These are phyloP conservation scores for Centropus unirufus DNA, from an alignment of 2,113 vertebrate genomes.

Conservation along the genomic window DNA sequence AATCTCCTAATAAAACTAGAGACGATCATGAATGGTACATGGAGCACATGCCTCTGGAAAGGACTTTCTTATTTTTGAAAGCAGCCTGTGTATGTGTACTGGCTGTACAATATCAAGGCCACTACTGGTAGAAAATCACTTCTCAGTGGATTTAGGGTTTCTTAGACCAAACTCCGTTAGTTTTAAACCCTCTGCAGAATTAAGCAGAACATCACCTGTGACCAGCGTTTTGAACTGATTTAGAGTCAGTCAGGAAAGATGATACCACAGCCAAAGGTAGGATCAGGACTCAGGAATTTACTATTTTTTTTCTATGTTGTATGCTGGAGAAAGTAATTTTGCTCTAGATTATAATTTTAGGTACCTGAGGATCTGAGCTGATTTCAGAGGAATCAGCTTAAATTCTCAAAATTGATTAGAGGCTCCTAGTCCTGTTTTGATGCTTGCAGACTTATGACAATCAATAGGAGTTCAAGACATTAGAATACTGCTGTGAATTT, in stretches of 20 bases:
- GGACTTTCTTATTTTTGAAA: background rate
- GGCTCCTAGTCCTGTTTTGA: background rate
- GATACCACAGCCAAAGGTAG: background rate
- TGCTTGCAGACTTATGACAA: background rate
- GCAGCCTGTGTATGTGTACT: background rate
- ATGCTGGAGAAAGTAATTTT: background rate
- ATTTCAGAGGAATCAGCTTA: background rate
- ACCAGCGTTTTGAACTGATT: background rate
- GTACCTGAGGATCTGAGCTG: background rate
- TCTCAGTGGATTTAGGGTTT: background rate
- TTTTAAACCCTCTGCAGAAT: background rate
- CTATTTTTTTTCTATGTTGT: background rate
- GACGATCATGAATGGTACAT: background rate
- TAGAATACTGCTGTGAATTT: slow-evolving; percentile 19
- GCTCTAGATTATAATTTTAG: background rate
- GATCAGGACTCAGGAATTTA: background rate
- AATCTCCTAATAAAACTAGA: background rate
- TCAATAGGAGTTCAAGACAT: background rate
- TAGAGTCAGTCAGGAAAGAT: background rate
- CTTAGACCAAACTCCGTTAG: background rate
- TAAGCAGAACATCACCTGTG: background rate
- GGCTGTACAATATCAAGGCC: background rate
- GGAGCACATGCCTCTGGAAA: background rate
- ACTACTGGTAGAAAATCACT: background rate
- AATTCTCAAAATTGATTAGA: slow-evolving; percentile 19